Conservation (phyloP, 2,113 vertebrate species). For the Aegithalos caudatus region DNA sequence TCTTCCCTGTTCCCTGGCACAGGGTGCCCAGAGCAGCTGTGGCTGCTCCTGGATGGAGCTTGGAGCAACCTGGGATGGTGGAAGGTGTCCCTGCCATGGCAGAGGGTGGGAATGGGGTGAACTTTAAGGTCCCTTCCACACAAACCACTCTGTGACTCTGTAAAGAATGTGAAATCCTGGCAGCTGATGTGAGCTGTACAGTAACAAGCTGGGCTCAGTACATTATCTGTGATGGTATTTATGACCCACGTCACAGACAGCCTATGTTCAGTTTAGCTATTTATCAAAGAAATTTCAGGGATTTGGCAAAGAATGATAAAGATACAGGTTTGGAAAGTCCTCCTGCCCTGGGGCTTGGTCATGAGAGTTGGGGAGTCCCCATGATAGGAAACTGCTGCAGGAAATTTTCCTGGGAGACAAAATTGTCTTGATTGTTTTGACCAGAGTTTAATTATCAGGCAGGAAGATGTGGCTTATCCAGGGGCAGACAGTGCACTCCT, state of each 20-base stretch:
- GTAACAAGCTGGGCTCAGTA: background rate
- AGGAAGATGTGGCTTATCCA: background rate
- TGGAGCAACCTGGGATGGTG: accelerated
- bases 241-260: background rate
- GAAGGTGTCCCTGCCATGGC: background rate
- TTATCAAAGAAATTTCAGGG: background rate
- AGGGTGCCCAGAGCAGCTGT: background rate
- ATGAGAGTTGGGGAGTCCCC: background rate
- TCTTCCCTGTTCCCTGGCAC: background rate
- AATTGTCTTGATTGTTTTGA: background rate
- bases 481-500: background rate
- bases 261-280: background rate
- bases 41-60: background rate
- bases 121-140: background rate
- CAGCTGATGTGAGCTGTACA: background rate
- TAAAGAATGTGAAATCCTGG: background rate
- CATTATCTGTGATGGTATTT: background rate
- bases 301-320: background rate
- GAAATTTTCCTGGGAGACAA: background rate
- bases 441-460: background rate
- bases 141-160: background rate
- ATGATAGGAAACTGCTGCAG: accelerated
- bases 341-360: background rate
- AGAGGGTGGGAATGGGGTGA: background rate
- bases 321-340: background rate